phyloP scores from a whole-genome alignment of 2,888 invertebrate species.

The Parnassius mnemosyne region DNA sequence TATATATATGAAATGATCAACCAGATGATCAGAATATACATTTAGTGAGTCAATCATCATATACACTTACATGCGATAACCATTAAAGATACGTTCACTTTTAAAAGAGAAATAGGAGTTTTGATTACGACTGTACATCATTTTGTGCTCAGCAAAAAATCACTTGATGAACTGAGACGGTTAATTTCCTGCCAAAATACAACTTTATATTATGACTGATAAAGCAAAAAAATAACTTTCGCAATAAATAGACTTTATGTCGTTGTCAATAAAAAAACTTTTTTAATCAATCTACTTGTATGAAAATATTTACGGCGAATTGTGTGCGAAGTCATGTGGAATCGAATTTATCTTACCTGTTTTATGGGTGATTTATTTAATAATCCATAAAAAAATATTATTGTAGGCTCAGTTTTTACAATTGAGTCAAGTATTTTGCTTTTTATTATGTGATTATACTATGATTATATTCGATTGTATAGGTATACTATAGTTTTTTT shows the following conservation, averaged over 20 bases:
- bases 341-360: conserved; percentile 24
- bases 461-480: no score
- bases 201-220: conserved; percentile 28
- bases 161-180: conserved; percentile 24
- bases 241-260: conserved; percentile 32
- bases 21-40: no score
- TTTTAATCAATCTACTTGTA: conserved; percentile 38
- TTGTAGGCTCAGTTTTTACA: neutral
- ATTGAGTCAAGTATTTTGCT: neutral
- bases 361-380: conserved; percentile 24
- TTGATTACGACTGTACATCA: conserved; percentile 21
- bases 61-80: no score
- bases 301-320: conserved; percentile 31
- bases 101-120: conserved; percentile 5
- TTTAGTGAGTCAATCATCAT: no score
- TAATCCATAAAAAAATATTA: conserved; percentile 4
- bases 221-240: conserved; percentile 31
- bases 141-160: conserved; percentile 28
- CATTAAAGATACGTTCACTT: no score
- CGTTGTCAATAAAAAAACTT: conserved; percentile 36
- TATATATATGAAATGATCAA: no score
- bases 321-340: conserved; percentile 31
- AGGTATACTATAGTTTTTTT: no score
- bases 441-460: neutral
- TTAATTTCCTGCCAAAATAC: conserved; percentile 29